A percentile compares a stretch with the other conserved stretches of the same genome.
Conservation (phyloP, 2,113 vertebrate species). For the Gymnorhina tibicen region DNA sequence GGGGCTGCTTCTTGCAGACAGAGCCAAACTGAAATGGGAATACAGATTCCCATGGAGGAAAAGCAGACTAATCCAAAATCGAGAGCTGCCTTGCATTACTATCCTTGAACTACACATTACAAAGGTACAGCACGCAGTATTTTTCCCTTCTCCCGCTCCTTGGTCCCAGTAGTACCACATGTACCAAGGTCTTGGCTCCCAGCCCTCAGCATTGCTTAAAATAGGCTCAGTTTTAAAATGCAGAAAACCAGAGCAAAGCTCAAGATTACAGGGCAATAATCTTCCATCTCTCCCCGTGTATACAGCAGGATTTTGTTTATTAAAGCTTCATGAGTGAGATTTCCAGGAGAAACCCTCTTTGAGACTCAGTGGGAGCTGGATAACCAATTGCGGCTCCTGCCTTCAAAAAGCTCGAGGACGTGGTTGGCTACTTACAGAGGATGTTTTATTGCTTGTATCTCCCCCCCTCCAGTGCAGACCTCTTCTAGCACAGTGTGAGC, state of each 20-base stretch:
- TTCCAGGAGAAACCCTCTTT: background rate
- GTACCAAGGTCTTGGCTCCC: background rate
- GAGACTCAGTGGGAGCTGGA: background rate
- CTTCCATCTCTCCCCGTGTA: background rate
- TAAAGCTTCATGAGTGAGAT: background rate
- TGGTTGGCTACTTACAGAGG: background rate
- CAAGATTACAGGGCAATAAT: background rate
- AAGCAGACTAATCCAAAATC: fast-evolving
- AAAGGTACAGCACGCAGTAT: background rate
- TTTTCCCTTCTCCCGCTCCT: background rate
- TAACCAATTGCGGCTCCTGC: background rate
- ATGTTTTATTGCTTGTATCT: background rate
- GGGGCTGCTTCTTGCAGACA: background rate
- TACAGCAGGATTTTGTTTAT: background rate
- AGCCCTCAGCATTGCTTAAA: background rate
- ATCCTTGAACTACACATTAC: background rate
- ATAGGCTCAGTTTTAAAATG: background rate
- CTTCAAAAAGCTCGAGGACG: background rate
- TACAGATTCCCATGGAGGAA: background rate
- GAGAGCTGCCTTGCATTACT: background rate
- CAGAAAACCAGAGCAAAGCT: background rate
- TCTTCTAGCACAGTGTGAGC: background rate
- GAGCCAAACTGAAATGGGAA: background rate
- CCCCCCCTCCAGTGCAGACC: background rate
- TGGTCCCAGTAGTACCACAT: background rate